Evolutionary conservation across 2,113 vertebrate genomes (phyloP), one percentile per base, ranked within the genome.

Genomic region (Eulemur rufifrons): DNA sequence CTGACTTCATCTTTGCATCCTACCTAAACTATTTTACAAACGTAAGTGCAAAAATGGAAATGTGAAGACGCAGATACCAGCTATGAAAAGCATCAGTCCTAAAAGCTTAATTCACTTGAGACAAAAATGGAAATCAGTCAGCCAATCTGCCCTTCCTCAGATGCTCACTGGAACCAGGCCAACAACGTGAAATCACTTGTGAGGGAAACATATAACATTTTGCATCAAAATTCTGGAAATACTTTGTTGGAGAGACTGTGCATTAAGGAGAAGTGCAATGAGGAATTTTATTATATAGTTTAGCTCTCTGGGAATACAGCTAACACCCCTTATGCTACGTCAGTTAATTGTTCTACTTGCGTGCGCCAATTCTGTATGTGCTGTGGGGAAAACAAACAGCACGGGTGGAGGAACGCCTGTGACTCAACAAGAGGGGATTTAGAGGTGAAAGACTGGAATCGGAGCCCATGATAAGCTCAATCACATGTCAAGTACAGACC

Each of bases 141-240:
- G 27, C 68, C 82, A 32, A 4, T 50, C 12, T n/a, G 45, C 87
- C 74, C 71, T 61, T 69, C 78, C 45, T 84, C 82, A 34, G 80
- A 59, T 11, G 64, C 80, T 87, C 87, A 0, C 42, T 47, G 91
- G 92, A 83, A 73, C 34, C 1, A 7, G 56, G 76, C 71, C 82
- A 93, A 63, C 61, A 59, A 18, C 14, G 4, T 0, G 21, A 86
- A 20, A 59, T 27, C 8, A 18, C 73, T 15, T 25, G 23, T 18
- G 45, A 61, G 63, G 34, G 39, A 91, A 66, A 76, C 11, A 8
- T 0, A 37, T 8, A 29, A 63, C 18, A 20, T 20, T 89, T 10
- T 68, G 86, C 63, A 74, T 64, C 54, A 34, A 84, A 74, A 59
- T 66, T 54, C 69, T 91, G 56, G 54, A 77, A 73, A 42, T 2